These are phyloP conservation scores for Melanaphis sacchari DNA, from an alignment of 1,140 invertebrate genomes.

Conservation along the genomic window DNA sequence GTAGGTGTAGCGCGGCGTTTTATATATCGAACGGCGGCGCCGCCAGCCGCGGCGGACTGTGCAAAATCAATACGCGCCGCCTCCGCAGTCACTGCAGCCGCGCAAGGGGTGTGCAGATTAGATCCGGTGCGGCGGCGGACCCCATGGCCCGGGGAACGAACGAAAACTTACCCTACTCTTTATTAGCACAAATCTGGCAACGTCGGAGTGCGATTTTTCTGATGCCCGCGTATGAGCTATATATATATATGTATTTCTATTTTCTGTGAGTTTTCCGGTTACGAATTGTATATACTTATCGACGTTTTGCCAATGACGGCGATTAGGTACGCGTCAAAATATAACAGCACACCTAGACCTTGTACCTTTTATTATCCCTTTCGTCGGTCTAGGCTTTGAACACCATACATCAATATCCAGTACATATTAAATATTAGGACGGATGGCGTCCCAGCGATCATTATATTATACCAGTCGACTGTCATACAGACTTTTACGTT, in stretches of 20 bases:
- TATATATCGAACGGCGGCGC: slow-evolving; percentile 29
- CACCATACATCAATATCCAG: neutral
- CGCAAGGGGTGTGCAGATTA: slow-evolving; percentile 44
- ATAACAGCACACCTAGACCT: no score
- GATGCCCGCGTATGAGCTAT: no score
- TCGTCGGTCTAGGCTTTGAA: neutral
- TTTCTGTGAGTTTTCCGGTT: neutral
- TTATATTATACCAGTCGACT: neutral
- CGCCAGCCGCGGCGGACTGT: slow-evolving; percentile 24
- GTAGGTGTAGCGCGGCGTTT: neutral
- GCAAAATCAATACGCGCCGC: slow-evolving; percentile 55
- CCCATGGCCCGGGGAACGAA: neutral
- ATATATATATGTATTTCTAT: neutral
- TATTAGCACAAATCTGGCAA: slow-evolving; percentile 34
- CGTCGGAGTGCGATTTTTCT: slow-evolving; percentile 24
- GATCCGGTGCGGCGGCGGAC: neutral
- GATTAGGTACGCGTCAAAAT: neutral
- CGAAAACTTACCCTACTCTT: slow-evolving; percentile 21
- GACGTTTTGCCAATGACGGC: neutral
- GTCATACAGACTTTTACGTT: neutral
- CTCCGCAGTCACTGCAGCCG: neutral
- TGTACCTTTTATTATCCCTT: no score
- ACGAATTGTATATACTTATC: neutral
- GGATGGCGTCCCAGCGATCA: no score
- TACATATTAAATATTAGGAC: neutral